These are phyloP conservation scores for Volucella zonaria DNA, from an alignment of 2,888 invertebrate species.

Conservation along the genomic window DNA sequence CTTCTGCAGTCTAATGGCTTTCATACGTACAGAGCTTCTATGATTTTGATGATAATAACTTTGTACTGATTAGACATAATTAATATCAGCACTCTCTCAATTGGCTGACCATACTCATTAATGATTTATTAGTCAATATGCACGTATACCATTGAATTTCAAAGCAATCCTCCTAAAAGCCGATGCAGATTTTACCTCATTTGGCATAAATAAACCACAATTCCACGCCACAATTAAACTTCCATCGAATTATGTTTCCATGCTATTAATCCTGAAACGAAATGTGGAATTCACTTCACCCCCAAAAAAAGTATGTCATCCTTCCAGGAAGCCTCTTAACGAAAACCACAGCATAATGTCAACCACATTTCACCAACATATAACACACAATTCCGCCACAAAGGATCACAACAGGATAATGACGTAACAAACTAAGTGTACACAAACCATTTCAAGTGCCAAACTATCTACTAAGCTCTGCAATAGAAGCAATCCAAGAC, in stretches of 20 bases:
- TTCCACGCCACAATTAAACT: constrained; percentile 48
- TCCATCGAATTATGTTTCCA: constrained; percentile 45
- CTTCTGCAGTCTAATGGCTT: no score
- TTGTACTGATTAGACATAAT: no score
- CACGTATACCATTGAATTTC: background rate
- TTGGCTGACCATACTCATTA: constrained; percentile 75
- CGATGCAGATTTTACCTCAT: background rate
- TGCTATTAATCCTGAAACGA: constrained; percentile 56
- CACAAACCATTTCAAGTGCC: constrained; percentile 53
- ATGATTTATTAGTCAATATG: background rate
- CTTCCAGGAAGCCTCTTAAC: background rate
- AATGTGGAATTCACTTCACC: constrained; percentile 23
- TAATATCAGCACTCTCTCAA: constrained; percentile 83
- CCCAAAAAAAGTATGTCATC: background rate
- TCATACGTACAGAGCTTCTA: no score
- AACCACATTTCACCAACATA: constrained; percentile 56
- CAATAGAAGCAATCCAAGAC: constrained; percentile 4
- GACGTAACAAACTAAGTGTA: constrained; percentile 47
- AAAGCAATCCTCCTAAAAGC: background rate
- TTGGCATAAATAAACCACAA: constrained; percentile 47
- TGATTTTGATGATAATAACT: no score
- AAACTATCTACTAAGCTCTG: background rate
- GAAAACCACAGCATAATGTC: constrained; percentile 55
- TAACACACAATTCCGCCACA: constrained; percentile 52
- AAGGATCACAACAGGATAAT: constrained; percentile 65